These are phyloP conservation scores for Anolis sagrei DNA, from an alignment of 2,113 vertebrate genomes.

Conservation along the genomic window DNA sequence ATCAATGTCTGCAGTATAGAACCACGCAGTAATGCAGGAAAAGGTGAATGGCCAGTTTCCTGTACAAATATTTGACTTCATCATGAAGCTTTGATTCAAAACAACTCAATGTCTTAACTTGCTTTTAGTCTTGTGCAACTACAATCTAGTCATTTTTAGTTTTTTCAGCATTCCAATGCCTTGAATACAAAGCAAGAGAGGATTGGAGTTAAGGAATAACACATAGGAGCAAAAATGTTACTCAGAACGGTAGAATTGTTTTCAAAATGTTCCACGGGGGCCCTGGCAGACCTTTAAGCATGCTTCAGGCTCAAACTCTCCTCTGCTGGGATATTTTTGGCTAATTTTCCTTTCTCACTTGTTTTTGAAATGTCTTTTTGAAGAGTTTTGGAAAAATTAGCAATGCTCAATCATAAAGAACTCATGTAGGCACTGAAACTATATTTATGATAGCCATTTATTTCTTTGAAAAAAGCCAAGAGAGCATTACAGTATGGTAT, in stretches of 20 bases:
- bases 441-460: slow-evolving; percentile 19
- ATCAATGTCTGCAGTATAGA: slow-evolving; percentile 51
- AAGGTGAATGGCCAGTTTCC: slow-evolving; percentile 63
- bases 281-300: not conserved
- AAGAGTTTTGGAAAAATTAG: slow-evolving; percentile 22
- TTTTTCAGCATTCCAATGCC: not conserved
- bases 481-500: slow-evolving; percentile 12
- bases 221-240: not conserved
- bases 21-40: slow-evolving; percentile 45
- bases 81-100: slow-evolving; percentile 48
- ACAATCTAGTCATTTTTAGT: not conserved
- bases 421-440: not conserved
- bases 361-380: not conserved
- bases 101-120: slow-evolving; percentile 35
- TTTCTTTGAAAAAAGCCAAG: slow-evolving; percentile 25
- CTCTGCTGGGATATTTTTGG: not conserved
- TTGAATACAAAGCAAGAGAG: not conserved
- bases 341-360: slow-evolving; percentile 19
- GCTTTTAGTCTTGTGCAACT: slow-evolving; percentile 17
- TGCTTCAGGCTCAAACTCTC: not conserved
- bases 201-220: not conserved
- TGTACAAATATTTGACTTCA: slow-evolving; percentile 69
- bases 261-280: not conserved
- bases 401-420: slow-evolving; percentile 4
- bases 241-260: slow-evolving; percentile 8